Conservation (phyloP, 2,888 invertebrate species). For the Nymphalis polychloros region DNA sequence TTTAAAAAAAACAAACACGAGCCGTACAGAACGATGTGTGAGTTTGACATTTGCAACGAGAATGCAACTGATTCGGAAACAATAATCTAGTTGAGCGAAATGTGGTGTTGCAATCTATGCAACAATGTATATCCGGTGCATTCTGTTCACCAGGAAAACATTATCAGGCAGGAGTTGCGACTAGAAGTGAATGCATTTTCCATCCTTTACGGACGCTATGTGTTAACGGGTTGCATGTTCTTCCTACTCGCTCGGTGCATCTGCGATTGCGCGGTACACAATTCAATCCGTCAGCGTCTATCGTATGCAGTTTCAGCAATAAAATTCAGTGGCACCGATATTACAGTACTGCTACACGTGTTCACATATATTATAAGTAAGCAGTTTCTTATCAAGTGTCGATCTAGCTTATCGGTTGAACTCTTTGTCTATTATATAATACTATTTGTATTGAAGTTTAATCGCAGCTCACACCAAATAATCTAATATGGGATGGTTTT, state of each 20-base stretch:
- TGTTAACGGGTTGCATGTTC: conserved; percentile 23
- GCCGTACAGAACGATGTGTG: neutral
- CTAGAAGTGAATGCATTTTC: conserved; percentile 19
- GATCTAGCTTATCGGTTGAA: too few species aligned
- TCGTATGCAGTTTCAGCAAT: conserved; percentile 16
- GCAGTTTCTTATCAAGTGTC: conserved; percentile 2
- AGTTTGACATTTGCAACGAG: neutral
- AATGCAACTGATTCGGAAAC: neutral
- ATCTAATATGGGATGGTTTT: too few species aligned
- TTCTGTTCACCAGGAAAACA: conserved; percentile 34
- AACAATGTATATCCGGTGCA: conserved; percentile 21
- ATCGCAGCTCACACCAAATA: too few species aligned
- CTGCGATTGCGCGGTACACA: conserved; percentile 31
- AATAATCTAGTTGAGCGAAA: neutral
- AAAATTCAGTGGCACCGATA: conserved; percentile 10
- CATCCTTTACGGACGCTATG: conserved; percentile 23
- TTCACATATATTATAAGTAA: conserved; percentile 5
- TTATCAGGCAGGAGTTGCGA: conserved; percentile 17
- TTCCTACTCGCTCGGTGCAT: conserved; percentile 30
- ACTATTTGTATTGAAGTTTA: too few species aligned
- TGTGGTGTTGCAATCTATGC: conserved; percentile 18
- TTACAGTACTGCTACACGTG: conserved; percentile 2
- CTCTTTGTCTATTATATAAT: too few species aligned
- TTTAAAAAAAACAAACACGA: too few species aligned
- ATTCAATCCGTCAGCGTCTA: conserved; percentile 17